These are phyloP conservation scores for Struthio camelus DNA, from an alignment of 2,113 vertebrate genomes.

Conservation along the genomic window DNA sequence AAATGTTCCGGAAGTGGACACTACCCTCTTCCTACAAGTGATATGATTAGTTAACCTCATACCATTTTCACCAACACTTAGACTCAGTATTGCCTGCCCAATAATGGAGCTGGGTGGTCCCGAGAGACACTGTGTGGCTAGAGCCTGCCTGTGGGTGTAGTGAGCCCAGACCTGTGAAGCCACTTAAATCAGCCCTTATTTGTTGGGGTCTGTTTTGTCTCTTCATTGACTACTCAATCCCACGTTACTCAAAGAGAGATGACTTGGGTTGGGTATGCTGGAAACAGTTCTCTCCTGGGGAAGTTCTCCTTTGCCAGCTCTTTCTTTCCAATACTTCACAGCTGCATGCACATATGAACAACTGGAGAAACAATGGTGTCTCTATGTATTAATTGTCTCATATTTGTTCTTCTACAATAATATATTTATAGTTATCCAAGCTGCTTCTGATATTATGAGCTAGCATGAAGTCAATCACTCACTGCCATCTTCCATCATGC, in stretches of 20 bases:
- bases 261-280: not conserved
- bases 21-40: not conserved
- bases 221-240: not conserved
- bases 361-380: not conserved
- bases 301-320: not conserved
- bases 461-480: not conserved
- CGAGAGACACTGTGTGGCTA: not conserved
- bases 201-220: not conserved
- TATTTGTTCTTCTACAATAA: not conserved
- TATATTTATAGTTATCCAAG: not conserved
- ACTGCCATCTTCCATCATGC: constrained; percentile 1
- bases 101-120: not conserved
- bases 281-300: not conserved
- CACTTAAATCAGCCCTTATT: not conserved
- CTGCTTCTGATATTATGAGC: not conserved
- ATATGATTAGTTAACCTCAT: not conserved
- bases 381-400: not conserved
- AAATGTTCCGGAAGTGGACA: not conserved
- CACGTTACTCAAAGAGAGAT: not conserved
- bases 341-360: not conserved
- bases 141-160: rapidly evolving
- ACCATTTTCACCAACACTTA: not conserved
- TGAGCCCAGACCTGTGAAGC: not conserved
- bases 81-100: not conserved
- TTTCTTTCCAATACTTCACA: not conserved